These are phyloP conservation scores for Aromia moschata DNA, from an alignment of 2,888 invertebrate species.

Conservation along the genomic window DNA sequence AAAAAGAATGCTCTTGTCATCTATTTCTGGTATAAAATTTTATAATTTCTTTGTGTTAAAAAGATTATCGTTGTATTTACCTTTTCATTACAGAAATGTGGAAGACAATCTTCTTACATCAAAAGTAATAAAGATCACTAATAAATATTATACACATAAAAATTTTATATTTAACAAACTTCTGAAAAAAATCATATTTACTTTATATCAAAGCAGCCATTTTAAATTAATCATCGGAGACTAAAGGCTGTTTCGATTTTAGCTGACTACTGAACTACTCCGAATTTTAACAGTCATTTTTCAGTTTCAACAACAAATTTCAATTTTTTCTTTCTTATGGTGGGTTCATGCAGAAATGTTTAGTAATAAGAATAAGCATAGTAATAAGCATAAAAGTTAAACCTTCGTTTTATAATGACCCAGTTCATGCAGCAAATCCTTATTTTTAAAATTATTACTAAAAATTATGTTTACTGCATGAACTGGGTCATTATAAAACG, in stretches of 20 bases:
- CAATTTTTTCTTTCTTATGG: no score
- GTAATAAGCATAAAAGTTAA: no score
- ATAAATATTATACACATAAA: slow-evolving; percentile 45
- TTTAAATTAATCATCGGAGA: slow-evolving; percentile 50
- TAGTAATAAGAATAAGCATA: no score
- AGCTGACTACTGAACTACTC: no score
- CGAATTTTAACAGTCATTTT: no score
- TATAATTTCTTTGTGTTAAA: slow-evolving; percentile 26
- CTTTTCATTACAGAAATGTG: slow-evolving; percentile 54
- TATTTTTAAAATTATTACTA: no score
- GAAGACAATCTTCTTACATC: slow-evolving; percentile 47
- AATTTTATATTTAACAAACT: slow-evolving; percentile 48
- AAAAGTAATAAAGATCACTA: slow-evolving; percentile 49
- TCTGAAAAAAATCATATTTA: slow-evolving; percentile 53
- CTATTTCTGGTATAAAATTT: slow-evolving; percentile 11
- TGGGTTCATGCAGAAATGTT: no score
- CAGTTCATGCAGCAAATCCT: no score
- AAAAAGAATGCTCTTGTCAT: slow-evolving; percentile 10
- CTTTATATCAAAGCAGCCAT: slow-evolving; percentile 55
- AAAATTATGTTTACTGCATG: no score
- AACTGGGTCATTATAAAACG: no score
- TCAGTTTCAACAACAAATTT: no score
- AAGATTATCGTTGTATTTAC: slow-evolving; percentile 40
- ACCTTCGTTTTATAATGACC: no score
- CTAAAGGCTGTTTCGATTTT: slow-evolving; percentile 5